These are phyloP conservation scores for Prietella phreatophila DNA, from an alignment of 2,113 vertebrate species.

Conservation along the genomic window DNA sequence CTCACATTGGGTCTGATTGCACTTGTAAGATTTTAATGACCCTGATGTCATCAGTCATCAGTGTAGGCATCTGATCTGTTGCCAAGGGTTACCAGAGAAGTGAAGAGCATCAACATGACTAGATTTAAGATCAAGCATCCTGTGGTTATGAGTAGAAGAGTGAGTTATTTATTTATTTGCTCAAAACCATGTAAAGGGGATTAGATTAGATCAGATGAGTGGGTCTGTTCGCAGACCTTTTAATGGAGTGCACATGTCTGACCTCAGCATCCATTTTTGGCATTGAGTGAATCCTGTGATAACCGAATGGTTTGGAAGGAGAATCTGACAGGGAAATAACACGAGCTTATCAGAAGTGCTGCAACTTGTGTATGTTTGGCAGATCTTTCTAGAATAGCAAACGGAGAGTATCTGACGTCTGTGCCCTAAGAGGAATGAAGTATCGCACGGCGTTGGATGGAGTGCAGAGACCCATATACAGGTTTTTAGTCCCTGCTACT, in stretches of 20 bases:
- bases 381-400: neutral
- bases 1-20: neutral
- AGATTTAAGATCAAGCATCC: neutral
- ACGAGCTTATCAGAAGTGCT: neutral
- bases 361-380: neutral
- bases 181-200: neutral
- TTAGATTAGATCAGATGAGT: neutral
- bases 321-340: neutral
- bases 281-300: neutral
- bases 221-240: neutral
- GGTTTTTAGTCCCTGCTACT: neutral
- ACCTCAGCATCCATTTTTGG: neutral
- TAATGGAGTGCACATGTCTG: neutral
- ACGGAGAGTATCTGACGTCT: neutral
- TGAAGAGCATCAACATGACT: neutral
- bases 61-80: constrained; percentile 1
- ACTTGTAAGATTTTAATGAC: neutral
- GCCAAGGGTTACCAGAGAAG: constrained; percentile 2
- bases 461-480: neutral
- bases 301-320: neutral
- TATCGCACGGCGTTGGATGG: neutral
- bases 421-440: neutral
- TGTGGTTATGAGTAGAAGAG: neutral
- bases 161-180: neutral
- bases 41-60: neutral